Base-by-base conservation (phyloP, 2,797 vertebrate species). In the Muraenolepis orangiensis region DNA sequence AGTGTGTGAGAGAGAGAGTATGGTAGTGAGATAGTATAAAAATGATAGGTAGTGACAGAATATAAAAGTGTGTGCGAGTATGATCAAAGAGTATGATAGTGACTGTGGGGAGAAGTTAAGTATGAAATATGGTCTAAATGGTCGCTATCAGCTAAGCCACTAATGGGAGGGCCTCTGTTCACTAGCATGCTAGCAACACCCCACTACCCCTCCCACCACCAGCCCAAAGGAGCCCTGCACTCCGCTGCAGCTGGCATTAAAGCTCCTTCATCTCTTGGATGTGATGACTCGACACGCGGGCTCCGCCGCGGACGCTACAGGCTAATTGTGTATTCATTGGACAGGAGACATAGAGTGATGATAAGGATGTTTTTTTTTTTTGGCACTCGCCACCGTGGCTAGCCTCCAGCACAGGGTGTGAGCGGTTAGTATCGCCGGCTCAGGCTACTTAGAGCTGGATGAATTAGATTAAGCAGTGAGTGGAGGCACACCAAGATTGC, bases 211-310 rank as follows among this genome's bases (percentile, higher is more conserved):
- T 2, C 51, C 51, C 51, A 7, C 6, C 20, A 1, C 51, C 51
- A 26, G 29, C 80, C 75, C 70, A 28, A 67, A 66, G 73, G 72
- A 78, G 69, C 68, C 13, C 14, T 46, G 66, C 31, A 18, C 14
- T 51, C 61, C 74, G 26, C 70, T 23, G 0, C 7, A 20, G 14
- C 73, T 30, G 61, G 68, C n/a, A 57, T 51, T 32, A 74, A 46
- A 71, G 8, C 20, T 8, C 42, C 66, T 16, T 76, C 34, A 68
- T 34, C 75, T 69, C n/a, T n/a, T n/a, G n/a, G n/a, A 26, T 51
- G 13, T 74, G 66, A 77, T 64, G 71, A 70, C 75, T 69, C 31
- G 29, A 71, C 71, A 69, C 71, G 69, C 38, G 16, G 18, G 10
- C 64, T 28, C 14, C 16, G 6, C 38, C 6, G 26, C 34, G 28